phyloP scores from a whole-genome alignment of 2,888 invertebrate genomes.

The Gibbula magus region DNA sequence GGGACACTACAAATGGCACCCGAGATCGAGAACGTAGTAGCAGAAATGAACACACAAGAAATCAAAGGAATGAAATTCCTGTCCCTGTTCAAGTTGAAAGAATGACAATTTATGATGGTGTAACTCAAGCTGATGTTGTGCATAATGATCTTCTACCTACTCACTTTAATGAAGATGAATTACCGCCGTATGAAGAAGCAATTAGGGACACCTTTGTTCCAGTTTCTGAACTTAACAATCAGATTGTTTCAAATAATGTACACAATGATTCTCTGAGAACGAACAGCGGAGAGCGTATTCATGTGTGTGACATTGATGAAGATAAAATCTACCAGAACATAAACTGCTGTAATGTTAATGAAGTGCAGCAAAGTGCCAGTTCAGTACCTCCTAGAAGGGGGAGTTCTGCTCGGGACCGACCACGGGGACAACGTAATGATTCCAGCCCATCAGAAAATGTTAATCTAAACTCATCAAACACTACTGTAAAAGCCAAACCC shows the following conservation, averaged over 20 bases:
- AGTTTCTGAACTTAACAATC: slow-evolving; percentile 3
- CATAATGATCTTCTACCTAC: slow-evolving; percentile 38
- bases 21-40: not conserved
- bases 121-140: not conserved
- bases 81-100: slow-evolving; percentile 17
- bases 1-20: not conserved
- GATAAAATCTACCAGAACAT: slow-evolving; percentile 3
- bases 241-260: not conserved
- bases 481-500: not conserved
- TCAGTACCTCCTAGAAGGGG: too few species aligned
- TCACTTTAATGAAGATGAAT: slow-evolving; percentile 60
- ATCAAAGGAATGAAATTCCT: slow-evolving; percentile 22
- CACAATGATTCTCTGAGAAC: not conserved
- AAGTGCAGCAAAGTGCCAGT: not conserved
- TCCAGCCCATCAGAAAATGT: not conserved
- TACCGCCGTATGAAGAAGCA: slow-evolving; percentile 63
- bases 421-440: too few species aligned
- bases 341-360: not conserved
- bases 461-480: not conserved
- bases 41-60: not conserved
- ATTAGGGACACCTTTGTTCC: slow-evolving; percentile 10
- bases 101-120: not conserved
- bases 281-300: not conserved
- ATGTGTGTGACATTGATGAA: not conserved
- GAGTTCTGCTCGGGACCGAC: too few species aligned